Evolutionary conservation across 2,797 vertebrate genomes (phyloP), one percentile per base, ranked within the genome.

Genomic region (Chelonia mydas): DNA sequence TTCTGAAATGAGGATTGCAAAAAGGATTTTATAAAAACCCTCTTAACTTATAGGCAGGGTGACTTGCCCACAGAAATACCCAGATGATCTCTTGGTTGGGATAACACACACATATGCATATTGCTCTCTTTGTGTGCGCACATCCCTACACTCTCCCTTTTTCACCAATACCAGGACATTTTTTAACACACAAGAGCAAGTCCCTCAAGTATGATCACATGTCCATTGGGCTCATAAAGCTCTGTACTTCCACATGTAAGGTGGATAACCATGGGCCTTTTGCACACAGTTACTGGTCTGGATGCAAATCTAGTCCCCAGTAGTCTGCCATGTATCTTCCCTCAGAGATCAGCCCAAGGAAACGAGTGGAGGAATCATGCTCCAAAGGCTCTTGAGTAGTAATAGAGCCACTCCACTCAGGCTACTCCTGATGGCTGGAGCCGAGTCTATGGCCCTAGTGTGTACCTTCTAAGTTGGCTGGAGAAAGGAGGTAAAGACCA

Each of bases 1-100:
- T 96, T 92, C 83, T 87, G 86, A 90, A 86, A 82, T 72, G 89
- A 93, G 59, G 45, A 80, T 0, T 92, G 54, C 37, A 94, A 93
- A 95, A 94, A 28, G 53, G 27, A 61, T 61, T 13, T 15, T 4
- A 61, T 16, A 61, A 84, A 92, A 59, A 94, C 93, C 51, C 81
- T 27, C 41, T 72, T 86, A 93, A 83, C 81, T 61, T 61, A 65
- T 37, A 92, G 65, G 31, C 31, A 59, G 65, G 74, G 61, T 23
- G 81, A 88, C 54, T 41, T 89, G 28, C 47, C 85, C 10, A 23
- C n/a, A 41, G 37, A 72, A 72, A 72, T 21, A 68, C 9, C 17
- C 17, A 41, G n/a, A 72, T 72, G 19, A 21, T 23, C n/a, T 72
- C 19, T 9, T 41, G 65, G n/a, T 72, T 72, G n/a, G n/a, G 37